Base-by-base conservation (phyloP, 2,797 vertebrate species). In the Vespertilio murinus region DNA sequence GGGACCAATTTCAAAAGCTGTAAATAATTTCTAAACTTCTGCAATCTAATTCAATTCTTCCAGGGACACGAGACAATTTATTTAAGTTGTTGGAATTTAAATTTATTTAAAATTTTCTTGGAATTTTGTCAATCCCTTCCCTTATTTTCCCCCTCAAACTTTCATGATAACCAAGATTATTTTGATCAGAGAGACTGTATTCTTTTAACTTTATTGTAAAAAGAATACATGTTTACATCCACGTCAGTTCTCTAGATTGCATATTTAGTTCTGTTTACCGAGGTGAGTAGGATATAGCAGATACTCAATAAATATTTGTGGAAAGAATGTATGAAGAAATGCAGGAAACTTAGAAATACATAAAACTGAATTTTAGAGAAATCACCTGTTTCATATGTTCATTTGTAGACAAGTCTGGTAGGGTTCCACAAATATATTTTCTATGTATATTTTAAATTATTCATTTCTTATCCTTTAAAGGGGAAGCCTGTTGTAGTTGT, bases 351-450 rank as follows among this genome's bases (percentile, higher is more conserved):
- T 64, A 65, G 38, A 49, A 90, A 80, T 40, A 61, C 30, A 75
- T 8, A 75, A 61, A 79, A 49, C 8, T 86, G 54, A 75, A 73
- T 65, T 77, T 89, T 64, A 77, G 65, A 86, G 30, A 70, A 49
- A 40, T 11, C 54, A 25, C 42, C 23, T 69, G 6, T 90, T 90
- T 47, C 67, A 18, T 61, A 33, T 3, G 45, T 38, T 73, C 7
- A 61, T 78, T 90, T 87, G 40, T 77, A 56, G 33, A 81, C 5
- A 85, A 85, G 59, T 33, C 38, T 64, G 80, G 23, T 89, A 33
- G 77, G 64, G 28, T 70, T 54, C n/a, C 74, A 81, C 25, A 82
- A 82, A 81, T 80, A 42, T 49, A 33, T 90, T 56, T 94, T 90
- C 47, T 65, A 28, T 12, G 2, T 70, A 54, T 69, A n/a, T 83